Percentiles rank a stretch among this genome's conserved stretches.
Evolutionary conservation across 2,888 invertebrate species (phyloP).

Genomic region (Caenorhabditis auriculariae): DNA sequence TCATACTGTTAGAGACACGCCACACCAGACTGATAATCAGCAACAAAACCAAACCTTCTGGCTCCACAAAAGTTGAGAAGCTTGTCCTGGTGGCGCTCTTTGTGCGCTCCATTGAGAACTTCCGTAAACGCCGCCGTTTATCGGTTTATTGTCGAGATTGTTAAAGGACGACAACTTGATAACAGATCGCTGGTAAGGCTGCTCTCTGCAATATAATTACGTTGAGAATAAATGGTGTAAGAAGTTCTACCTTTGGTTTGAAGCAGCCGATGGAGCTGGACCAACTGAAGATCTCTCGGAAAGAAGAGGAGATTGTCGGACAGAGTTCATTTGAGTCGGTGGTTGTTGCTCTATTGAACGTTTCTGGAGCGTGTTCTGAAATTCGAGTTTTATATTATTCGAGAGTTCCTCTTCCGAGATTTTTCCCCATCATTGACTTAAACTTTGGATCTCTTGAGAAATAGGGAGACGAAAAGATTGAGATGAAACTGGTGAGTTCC

Average conservation of each 20-base stretch:
- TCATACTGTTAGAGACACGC: neutral
- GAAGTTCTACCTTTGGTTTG: too few species aligned
- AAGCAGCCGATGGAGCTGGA: neutral
- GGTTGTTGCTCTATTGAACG: constrained; percentile 14
- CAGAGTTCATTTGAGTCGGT: constrained; percentile 17
- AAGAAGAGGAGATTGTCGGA: constrained; percentile 40
- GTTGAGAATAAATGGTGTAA: neutral
- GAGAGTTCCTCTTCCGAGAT: too few species aligned
- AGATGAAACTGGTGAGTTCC: too few species aligned
- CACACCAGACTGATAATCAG: neutral
- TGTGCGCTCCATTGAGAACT: constrained; percentile 18
- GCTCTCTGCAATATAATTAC: constrained; percentile 21
- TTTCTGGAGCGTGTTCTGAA: constrained; percentile 17
- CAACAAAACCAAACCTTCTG: too few species aligned
- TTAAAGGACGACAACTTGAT: constrained; percentile 44
- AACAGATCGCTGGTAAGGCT: constrained; percentile 38
- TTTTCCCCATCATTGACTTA: too few species aligned
- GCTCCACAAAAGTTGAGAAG: constrained; percentile 41
- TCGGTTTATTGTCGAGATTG: constrained; percentile 25
- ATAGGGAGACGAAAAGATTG: too few species aligned
- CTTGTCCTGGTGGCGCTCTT: constrained; percentile 39
- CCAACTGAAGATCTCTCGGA: constrained; percentile 30
- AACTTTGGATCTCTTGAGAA: too few species aligned
- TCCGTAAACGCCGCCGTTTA: constrained; percentile 24
- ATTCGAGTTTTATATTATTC: too few species aligned